phyloP scores from a whole-genome alignment of 2,113 vertebrate species.

The Alethe diademata region DNA sequence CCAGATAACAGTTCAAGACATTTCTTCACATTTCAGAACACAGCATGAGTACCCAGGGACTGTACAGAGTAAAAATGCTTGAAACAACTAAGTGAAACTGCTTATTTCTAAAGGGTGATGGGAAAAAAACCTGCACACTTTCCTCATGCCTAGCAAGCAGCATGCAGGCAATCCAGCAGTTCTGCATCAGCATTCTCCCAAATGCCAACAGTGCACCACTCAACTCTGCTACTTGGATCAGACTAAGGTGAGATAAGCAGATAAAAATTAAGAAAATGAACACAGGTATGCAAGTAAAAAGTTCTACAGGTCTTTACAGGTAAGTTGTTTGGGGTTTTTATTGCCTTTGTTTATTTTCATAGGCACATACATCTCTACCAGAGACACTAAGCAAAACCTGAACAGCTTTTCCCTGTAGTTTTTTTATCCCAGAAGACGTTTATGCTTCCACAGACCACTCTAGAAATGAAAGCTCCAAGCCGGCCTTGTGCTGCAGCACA shows the following conservation, averaged over 20 bases:
- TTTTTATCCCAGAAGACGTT: background rate
- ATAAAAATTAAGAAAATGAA: background rate
- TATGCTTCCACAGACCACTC: background rate
- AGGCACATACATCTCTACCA: background rate
- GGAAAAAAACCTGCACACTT: background rate
- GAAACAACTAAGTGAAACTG: background rate
- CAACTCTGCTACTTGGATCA: background rate
- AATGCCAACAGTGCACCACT: background rate
- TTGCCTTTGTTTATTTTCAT: background rate
- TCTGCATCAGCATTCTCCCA: background rate
- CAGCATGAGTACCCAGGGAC: background rate
- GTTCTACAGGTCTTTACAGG: background rate
- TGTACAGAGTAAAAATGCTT: background rate
- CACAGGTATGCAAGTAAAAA: background rate
- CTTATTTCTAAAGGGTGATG: background rate
- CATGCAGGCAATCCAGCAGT: background rate
- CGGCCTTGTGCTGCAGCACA: background rate
- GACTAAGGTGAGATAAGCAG: background rate
- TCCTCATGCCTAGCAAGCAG: background rate
- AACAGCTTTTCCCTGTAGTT: background rate
- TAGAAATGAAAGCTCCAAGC: background rate
- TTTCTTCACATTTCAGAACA: background rate
- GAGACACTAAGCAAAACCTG: background rate
- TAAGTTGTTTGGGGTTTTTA: background rate
- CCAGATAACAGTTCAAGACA: background rate